Conservation (phyloP, 2,797 vertebrate genomes). For the Valencia hispanica region DNA sequence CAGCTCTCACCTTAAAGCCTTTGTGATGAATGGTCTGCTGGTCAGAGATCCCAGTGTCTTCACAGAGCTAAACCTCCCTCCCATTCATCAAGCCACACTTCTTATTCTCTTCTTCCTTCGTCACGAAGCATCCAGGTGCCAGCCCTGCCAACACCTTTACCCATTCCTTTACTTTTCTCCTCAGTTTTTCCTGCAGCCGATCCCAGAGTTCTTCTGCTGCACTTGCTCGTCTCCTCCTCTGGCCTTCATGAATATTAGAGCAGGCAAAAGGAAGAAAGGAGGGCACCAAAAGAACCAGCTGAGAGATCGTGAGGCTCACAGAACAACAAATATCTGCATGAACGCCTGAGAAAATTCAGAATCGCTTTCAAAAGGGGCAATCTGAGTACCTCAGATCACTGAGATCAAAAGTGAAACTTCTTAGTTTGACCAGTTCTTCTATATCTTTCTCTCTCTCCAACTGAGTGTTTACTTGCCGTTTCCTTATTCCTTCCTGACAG, state of each 20-base stretch:
- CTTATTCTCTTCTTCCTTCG: background rate
- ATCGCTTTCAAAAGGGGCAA: constrained; percentile 5
- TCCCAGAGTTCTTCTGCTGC: constrained; percentile 25
- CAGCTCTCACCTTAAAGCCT: constrained; percentile 25
- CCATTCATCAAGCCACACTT: background rate
- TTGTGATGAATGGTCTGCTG: constrained; percentile 4
- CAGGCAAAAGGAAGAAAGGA: constrained; percentile 14
- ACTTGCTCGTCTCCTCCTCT: constrained; percentile 14
- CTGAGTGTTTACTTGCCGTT: constrained; percentile 22
- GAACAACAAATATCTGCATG: constrained; percentile 10
- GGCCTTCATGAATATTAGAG: constrained; percentile 60
- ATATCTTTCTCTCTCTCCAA: constrained; percentile 5
- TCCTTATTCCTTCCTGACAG: constrained; percentile 36
- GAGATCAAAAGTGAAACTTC: constrained; percentile 22
- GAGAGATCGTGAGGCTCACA: constrained; percentile 1
- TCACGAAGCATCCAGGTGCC: constrained; percentile 1
- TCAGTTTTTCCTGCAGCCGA: background rate
- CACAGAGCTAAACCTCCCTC: constrained; percentile 19
- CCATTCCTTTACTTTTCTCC: constrained; percentile 8
- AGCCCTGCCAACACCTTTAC: constrained; percentile 5
- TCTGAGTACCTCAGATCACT: constrained; percentile 9
- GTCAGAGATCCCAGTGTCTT: constrained; percentile 34
- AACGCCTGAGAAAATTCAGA: background rate
- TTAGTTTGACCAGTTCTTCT: constrained; percentile 25
- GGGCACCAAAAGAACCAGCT: constrained; percentile 28